Percentiles rank a stretch among this genome's conserved stretches.
Conservation (phyloP, 2,113 vertebrate species). For the Leptobrachium ailaonicum region DNA sequence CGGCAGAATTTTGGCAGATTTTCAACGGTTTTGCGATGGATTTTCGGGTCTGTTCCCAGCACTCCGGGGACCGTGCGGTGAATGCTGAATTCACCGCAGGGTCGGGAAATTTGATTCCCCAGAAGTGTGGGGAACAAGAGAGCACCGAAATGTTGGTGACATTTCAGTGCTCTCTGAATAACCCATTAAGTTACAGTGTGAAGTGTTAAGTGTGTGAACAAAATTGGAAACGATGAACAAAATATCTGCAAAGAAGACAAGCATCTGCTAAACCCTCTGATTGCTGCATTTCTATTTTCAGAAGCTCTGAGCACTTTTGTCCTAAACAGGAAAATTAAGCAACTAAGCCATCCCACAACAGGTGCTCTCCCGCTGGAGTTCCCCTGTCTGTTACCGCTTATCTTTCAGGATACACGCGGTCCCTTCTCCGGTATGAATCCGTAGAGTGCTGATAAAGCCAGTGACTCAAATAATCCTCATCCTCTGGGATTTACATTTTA, state of each 20-base stretch:
- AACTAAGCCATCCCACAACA: background rate
- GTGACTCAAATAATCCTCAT: slow-evolving; percentile 1
- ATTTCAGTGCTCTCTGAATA: too few relatives aligned
- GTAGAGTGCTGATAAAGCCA: slow-evolving; percentile 21
- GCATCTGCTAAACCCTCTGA: background rate
- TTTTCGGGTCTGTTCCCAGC: too few relatives aligned
- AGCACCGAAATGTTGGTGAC: too few relatives aligned
- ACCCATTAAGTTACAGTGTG: too few relatives aligned
- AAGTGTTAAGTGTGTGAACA: too few relatives aligned
- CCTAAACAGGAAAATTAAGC: background rate
- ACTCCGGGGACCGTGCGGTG: too few relatives aligned
- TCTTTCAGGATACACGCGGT: slow-evolving; percentile 20
- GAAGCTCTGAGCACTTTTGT: background rate
- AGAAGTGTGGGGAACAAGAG: too few relatives aligned
- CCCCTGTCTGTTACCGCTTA: slow-evolving; percentile 13
- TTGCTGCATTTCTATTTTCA: background rate
- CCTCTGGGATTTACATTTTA: slow-evolving; percentile 10
- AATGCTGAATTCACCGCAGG: too few relatives aligned
- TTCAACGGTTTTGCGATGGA: too few relatives aligned
- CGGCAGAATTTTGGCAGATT: too few relatives aligned
- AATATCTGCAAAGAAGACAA: background rate
- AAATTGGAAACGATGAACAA: too few relatives aligned
- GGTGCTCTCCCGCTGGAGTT: slow-evolving; percentile 1
- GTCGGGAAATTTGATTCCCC: too few relatives aligned
- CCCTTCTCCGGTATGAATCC: background rate